A percentile compares a stretch with the other conserved stretches of the same genome.
These are phyloP conservation scores for Cyrtorhinus lividipennis DNA, from an alignment of 1,140 invertebrate genomes.

Conservation along the genomic window DNA sequence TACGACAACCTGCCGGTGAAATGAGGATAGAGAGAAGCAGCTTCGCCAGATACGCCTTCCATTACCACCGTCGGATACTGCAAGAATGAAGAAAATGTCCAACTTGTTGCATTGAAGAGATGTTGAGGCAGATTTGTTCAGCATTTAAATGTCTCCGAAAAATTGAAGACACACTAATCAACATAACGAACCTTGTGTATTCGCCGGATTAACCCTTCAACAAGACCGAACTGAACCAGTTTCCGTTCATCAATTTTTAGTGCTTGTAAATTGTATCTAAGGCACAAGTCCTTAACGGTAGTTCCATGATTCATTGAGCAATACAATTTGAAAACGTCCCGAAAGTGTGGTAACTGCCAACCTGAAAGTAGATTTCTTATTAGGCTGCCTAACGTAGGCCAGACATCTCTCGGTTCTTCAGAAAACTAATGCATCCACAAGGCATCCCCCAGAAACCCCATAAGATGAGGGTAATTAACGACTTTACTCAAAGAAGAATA, in stretches of 20 bases:
- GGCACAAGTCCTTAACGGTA: conserved; percentile 70
- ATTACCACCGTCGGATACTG: conserved; percentile 46
- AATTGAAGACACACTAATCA: not conserved
- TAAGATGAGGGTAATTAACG: no score
- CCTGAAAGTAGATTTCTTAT: conserved; percentile 30
- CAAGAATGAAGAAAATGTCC: no score
- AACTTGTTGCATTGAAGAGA: no score
- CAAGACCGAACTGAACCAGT: conserved; percentile 78
- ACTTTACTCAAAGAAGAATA: no score
- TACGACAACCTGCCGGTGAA: conserved; percentile 67
- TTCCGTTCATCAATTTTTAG: conserved; percentile 65
- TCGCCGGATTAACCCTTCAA: conserved; percentile 70
- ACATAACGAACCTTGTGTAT: conserved; percentile 49
- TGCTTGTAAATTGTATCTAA: conserved; percentile 57
- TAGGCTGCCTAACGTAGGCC: no score
- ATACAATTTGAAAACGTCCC: conserved; percentile 67
- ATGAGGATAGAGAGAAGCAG: conserved; percentile 29
- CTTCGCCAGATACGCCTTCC: conserved; percentile 30
- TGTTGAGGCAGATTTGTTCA: no score
- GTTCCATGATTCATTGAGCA: conserved; percentile 69
- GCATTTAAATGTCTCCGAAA: no score
- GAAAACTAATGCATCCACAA: no score
- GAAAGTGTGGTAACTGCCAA: conserved; percentile 44
- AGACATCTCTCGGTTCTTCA: no score
- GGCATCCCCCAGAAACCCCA: no score